Evolutionary conservation across 2,888 invertebrate genomes (phyloP), one percentile per base, ranked within the genome.

Genomic region (Drosophila macrospina): DNA sequence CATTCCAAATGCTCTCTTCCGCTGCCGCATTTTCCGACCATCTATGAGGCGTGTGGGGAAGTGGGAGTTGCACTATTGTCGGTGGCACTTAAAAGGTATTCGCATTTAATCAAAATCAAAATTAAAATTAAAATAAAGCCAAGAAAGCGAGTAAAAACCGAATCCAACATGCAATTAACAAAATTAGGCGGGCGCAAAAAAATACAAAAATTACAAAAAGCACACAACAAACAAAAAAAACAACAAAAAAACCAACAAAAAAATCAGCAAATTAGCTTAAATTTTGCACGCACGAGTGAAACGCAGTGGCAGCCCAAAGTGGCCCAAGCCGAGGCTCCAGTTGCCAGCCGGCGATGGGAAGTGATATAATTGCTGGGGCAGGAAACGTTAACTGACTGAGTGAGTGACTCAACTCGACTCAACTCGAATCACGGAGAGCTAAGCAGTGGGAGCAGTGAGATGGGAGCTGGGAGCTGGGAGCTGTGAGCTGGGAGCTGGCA

Each of bases 321-420:
- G 69, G 61, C 69, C 70, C 63, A 56, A 52, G 11, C 15, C 11
- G 26, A 39, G 6, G 55, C 48, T 69, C 42, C 65, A 66, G 28
- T 36, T 63, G 45, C 48, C 51, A 34, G 62, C 54, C 57, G 69
- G 71, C 51, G 69, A 61, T 70, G 62, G 84, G 79, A 83, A 87
- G 82, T 83, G 83, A 87, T 85, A 83, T 83, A 83, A 83, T 83
- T 86, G 83, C 85, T 83, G 82, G 73, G 85, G 71, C 83, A 86
- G 83, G 87, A 86, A 83, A 81, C 76, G 74, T 44, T 78, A 74
- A 71, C 68, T 60, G 55, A 80, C 69, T 83, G 80, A 80, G 68
- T 80, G 47, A 84, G 71, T 68, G 54, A 71, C 75, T 82, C 63
- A 42, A 74, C 81, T 69, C 45, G 15, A 61, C 28, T 42, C 42